Evolutionary conservation across 1,140 invertebrate genomes (phyloP).

Genomic region (Rhagoletis zephyria): DNA sequence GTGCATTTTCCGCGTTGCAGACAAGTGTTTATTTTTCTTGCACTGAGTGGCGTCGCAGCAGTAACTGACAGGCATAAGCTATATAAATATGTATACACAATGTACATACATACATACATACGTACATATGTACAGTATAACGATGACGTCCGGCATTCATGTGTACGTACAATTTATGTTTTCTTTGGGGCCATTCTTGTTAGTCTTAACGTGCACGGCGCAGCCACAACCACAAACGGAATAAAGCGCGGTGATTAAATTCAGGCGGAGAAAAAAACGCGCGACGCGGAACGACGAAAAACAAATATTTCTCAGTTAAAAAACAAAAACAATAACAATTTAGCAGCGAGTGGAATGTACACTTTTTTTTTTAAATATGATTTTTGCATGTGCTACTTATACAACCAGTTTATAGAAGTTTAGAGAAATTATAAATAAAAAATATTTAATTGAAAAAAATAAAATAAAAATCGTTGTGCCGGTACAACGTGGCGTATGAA

Average conservation of each 20-base stretch:
- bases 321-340: constrained; percentile 1
- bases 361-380: not conserved
- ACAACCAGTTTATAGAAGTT: not conserved
- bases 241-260: not conserved
- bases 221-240: not conserved
- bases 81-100: constrained; percentile 10
- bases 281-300: not conserved
- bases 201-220: not conserved
- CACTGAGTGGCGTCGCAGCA: constrained; percentile 24
- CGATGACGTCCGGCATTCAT: not conserved
- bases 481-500: constrained; percentile 17
- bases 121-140: not conserved
- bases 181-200: not conserved
- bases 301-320: constrained; percentile 11
- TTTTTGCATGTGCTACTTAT: not conserved
- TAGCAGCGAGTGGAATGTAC: not conserved
- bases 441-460: not conserved
- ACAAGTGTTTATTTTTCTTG: constrained; percentile 38
- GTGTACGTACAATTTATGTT: not conserved
- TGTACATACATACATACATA: not conserved
- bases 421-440: not conserved
- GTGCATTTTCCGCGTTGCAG: not conserved
- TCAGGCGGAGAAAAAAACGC: not conserved
- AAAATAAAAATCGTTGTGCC: not conserved
- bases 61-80: not conserved